phyloP scores from a whole-genome alignment of 2,888 invertebrate genomes.

The Pandemis cinnamomeana region DNA sequence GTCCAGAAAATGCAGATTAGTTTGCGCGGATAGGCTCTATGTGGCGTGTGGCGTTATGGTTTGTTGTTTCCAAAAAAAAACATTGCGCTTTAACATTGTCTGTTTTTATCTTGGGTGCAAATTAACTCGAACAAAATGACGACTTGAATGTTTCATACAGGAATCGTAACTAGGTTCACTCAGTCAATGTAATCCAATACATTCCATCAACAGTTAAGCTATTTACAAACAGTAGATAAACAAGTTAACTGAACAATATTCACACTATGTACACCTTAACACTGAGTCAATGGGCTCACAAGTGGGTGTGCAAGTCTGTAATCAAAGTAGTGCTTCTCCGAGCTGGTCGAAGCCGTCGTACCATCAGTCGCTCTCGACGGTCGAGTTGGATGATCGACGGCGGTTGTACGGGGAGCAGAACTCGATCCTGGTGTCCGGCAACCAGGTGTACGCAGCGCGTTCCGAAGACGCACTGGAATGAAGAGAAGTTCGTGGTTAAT shows the following conservation, averaged over 20 bases:
- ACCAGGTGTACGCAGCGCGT: slow-evolving; percentile 83
- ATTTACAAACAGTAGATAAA: slow-evolving; percentile 7
- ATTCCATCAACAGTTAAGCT: not conserved
- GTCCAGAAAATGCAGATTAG: not conserved
- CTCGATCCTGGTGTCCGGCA: slow-evolving; percentile 80
- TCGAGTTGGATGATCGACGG: slow-evolving; percentile 77
- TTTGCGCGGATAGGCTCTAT: not conserved
- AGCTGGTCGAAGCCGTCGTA: slow-evolving; percentile 72
- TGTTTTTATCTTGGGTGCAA: not conserved
- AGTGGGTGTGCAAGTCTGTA: slow-evolving; percentile 10
- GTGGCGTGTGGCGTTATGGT: not conserved
- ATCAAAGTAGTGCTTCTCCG: slow-evolving; percentile 77
- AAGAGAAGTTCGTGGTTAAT: slow-evolving; percentile 46
- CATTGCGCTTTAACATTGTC: not conserved
- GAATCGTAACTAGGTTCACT: not conserved
- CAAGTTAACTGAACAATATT: slow-evolving; percentile 1
- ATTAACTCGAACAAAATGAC: not conserved
- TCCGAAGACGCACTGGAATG: slow-evolving; percentile 80
- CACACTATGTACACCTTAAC: slow-evolving; percentile 4
- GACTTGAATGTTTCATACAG: not conserved
- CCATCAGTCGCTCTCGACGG: slow-evolving; percentile 82
- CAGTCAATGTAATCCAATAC: not conserved
- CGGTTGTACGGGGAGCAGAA: slow-evolving; percentile 76
- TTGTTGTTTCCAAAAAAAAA: not conserved
- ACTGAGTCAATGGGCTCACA: not conserved